phyloP scores from a whole-genome alignment of 2,888 invertebrate species.

The Nemurella pictetii region DNA sequence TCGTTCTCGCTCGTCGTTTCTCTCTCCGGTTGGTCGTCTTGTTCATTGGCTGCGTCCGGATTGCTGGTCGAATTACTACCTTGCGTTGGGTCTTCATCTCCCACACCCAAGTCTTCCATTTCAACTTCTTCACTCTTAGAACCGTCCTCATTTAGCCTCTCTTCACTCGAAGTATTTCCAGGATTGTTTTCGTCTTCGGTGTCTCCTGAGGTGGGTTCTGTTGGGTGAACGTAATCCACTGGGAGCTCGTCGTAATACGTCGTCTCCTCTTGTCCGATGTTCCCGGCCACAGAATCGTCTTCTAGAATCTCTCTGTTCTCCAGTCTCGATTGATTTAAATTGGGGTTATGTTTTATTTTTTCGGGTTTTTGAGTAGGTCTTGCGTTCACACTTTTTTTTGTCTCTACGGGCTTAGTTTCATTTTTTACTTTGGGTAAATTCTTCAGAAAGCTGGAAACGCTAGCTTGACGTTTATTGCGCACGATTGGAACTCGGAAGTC shows the following conservation, averaged over 20 bases:
- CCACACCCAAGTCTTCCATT: neutral
- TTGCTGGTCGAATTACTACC: neutral
- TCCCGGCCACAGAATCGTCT: slow-evolving; percentile 23
- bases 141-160: neutral
- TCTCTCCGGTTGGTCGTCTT: neutral
- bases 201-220: neutral
- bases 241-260: slow-evolving; percentile 21
- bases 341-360: neutral
- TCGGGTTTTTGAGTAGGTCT: neutral
- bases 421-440: slow-evolving; percentile 3
- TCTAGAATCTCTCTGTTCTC: slow-evolving; percentile 32
- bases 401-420: neutral
- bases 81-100: neutral
- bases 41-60: neutral
- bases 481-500: neutral
- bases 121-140: neutral
- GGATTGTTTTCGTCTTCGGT: neutral
- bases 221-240: slow-evolving; percentile 4
- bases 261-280: neutral
- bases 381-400: too few relatives aligned
- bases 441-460: neutral
- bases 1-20: neutral
- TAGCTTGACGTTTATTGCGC: neutral
- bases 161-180: neutral
- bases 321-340: slow-evolving; percentile 30